phyloP scores from a whole-genome alignment of 2,888 invertebrate genomes.

The Dynastes hyllus region DNA sequence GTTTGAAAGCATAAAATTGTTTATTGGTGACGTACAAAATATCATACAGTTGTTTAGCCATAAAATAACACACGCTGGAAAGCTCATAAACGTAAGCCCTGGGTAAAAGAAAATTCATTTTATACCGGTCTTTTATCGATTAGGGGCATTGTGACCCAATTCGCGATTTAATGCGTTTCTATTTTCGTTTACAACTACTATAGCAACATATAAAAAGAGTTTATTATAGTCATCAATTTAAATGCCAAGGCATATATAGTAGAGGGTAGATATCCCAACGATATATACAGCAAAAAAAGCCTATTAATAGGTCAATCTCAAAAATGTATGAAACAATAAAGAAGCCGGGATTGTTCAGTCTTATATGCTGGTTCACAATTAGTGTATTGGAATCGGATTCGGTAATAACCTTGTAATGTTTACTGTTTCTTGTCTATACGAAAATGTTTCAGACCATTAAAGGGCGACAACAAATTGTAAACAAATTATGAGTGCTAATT shows the following conservation, averaged over 20 bases:
- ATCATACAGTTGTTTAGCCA: conserved; percentile 18
- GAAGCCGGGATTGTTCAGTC: not conserved
- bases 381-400: too few relatives aligned
- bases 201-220: conserved; percentile 35
- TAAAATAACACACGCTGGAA: conserved; percentile 17
- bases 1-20: not conserved
- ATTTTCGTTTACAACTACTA: conserved; percentile 44
- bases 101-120: conserved; percentile 43
- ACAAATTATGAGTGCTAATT: too few relatives aligned
- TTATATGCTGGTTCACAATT: too few relatives aligned
- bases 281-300: not conserved
- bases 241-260: conserved; percentile 35
- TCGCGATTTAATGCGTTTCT: conserved; percentile 44
- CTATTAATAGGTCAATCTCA: not conserved
- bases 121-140: conserved; percentile 43
- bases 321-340: not conserved
- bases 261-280: conserved; percentile 13
- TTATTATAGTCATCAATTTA: conserved; percentile 38
- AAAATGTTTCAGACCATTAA: too few relatives aligned
- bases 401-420: too few relatives aligned
- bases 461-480: too few relatives aligned
- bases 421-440: too few relatives aligned
- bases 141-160: conserved; percentile 44
- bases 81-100: conserved; percentile 31
- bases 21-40: conserved; percentile 18